Evolutionary conservation across 2,888 invertebrate genomes (phyloP), one percentile per base, ranked within the genome.

Genomic region (Limnephilus rhombicus): DNA sequence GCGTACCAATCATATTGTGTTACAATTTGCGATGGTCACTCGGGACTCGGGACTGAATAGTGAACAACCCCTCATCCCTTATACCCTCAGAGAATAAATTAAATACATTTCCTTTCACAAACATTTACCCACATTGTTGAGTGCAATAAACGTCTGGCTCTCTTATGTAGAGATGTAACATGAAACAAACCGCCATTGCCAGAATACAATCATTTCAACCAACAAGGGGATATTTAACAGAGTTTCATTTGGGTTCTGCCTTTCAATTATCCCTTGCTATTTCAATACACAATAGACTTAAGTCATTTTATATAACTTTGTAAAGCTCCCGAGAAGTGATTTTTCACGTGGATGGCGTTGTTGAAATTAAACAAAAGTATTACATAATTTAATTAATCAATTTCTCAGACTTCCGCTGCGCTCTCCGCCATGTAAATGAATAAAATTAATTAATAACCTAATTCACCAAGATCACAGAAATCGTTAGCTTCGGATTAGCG

Each of bases 211-310:
- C 68, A n/a, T 68, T 68, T 68, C 68, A 68, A 68, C 9, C 68
- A 68, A 68, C 68, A 68, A n/a, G 68, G 68, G 68, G 2, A 68
- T 68, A n/a, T 68, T 68, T 24, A 68, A 68, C 68, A 24, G 68
- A 68, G 9, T 68, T 68, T 68, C 68, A 68, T 4, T 68, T 24
- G 68, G 24, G 68, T 68, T 68, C 68, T 68, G 68, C 68, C 68
- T 68, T 68, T 68, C 68, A 68, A 68, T 68, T 68, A 68, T 68
- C 68, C 68, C n/a, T 68, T 68, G 68, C 68, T 68, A 68, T 68
- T 68, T 24, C 68, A 68, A 5, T 68, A 68, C 68, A 68, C 68
- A 68, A 68, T 68, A 68, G 68, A 68, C 2, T 24, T 68, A 7
- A 68, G 68, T n/a, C n/a, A 68, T 68, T 68, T 68, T 68, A 24